Conservation (phyloP, 2,888 invertebrate species). For the Serripes groenlandicus region DNA sequence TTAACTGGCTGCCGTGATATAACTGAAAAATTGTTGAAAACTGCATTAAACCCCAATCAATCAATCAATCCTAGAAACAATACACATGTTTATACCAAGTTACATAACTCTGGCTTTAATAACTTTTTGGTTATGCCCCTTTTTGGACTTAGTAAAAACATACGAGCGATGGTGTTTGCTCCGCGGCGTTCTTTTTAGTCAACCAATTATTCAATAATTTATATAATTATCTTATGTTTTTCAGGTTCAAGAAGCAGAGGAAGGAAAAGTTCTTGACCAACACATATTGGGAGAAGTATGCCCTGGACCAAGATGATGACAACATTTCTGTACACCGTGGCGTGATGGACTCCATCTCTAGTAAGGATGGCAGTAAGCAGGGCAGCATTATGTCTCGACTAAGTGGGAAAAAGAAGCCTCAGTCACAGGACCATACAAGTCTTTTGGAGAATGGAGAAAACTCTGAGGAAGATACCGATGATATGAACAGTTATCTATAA, state of each 20-base stretch:
- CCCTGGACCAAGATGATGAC: conserved; percentile 68
- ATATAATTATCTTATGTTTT: no score
- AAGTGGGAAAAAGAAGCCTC: conserved; percentile 73
- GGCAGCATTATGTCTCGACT: conserved; percentile 79
- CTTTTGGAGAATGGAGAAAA: conserved; percentile 64
- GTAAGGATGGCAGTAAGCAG: conserved; percentile 74
- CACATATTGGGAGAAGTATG: conserved; percentile 78
- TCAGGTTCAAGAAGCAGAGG: conserved; percentile 83
- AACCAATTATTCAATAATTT: no score
- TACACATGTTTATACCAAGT: no score
- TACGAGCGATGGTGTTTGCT: no score
- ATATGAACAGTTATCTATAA: conserved; percentile 17
- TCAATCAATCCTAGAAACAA: no score
- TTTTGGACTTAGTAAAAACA: no score
- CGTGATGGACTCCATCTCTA: conserved; percentile 71
- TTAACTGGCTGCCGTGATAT: no score
- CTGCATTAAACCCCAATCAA: no score
- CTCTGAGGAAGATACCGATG: conserved; percentile 16
- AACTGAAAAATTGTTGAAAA: no score
- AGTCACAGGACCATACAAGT: conserved; percentile 75
- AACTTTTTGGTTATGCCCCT: no score
- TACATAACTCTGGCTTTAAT: no score
- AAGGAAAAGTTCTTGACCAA: conserved; percentile 80
- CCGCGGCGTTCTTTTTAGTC: no score
- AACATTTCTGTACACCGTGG: conserved; percentile 81